Conservation (phyloP, 2,888 invertebrate genomes). For the Hirtodrosophila duncani region DNA sequence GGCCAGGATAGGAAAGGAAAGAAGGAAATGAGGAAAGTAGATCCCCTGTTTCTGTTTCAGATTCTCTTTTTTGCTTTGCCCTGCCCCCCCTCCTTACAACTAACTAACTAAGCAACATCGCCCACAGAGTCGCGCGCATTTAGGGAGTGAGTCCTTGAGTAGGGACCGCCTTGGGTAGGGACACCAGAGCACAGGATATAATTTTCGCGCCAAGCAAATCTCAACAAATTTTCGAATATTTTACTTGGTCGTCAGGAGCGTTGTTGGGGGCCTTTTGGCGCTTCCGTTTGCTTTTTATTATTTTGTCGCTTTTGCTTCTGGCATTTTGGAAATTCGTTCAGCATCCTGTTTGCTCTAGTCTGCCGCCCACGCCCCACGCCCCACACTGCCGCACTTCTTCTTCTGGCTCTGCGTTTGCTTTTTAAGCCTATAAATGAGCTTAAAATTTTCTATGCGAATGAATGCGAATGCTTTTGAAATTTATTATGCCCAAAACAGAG, state of each 20-base stretch:
- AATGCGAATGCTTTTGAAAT: constrained; percentile 74
- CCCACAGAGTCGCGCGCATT: background rate
- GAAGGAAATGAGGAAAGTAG: no score
- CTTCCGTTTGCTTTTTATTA: constrained; percentile 49
- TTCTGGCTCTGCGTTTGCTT: constrained; percentile 26
- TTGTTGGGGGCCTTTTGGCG: no score
- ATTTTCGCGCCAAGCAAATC: constrained; percentile 65
- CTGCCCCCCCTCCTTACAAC: background rate
- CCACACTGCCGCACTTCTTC: background rate
- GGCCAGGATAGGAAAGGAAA: background rate
- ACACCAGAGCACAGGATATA: constrained; percentile 43
- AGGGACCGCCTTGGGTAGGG: background rate
- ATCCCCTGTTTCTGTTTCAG: background rate
- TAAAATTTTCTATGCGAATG: constrained; percentile 76
- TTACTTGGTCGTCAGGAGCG: constrained; percentile 43
- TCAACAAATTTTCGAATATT: constrained; percentile 58
- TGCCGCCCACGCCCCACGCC: background rate
- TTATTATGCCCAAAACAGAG: constrained; percentile 52
- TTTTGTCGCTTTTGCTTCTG: constrained; percentile 41
- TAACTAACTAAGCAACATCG: constrained; percentile 22
- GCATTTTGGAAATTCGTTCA: constrained; percentile 55
- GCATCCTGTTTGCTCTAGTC: constrained; percentile 48
- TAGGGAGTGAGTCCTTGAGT: constrained; percentile 3
- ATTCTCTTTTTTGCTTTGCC: background rate
- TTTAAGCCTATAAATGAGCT: constrained; percentile 77